phyloP scores from a whole-genome alignment of 2,888 invertebrate genomes.

The Euplagia quadripunctaria region DNA sequence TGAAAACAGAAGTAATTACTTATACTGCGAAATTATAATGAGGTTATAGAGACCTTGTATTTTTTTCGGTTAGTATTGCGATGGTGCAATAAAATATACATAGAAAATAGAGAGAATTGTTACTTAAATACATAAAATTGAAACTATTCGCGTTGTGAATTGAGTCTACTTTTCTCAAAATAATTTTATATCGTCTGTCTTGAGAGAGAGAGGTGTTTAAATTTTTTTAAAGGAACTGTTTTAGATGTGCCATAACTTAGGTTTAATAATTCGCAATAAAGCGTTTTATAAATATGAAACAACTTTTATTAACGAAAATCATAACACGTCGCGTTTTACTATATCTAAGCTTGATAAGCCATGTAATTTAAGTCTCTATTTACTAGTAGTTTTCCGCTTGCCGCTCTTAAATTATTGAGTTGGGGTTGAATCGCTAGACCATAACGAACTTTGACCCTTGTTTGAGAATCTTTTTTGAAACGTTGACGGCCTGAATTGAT shows the following conservation, averaged over 20 bases:
- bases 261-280: too few relatives aligned
- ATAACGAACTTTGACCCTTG: conserved; percentile 37
- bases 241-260: too few relatives aligned
- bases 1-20: background rate
- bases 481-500: background rate
- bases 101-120: background rate
- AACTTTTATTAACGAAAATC: too few relatives aligned
- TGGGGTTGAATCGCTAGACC: conserved; percentile 26
- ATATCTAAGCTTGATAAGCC: too few relatives aligned
- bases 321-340: too few relatives aligned
- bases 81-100: too few relatives aligned
- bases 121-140: background rate
- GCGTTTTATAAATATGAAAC: too few relatives aligned
- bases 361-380: background rate
- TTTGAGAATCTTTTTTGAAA: conserved; percentile 18
- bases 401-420: background rate
- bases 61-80: background rate
- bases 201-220: too few relatives aligned
- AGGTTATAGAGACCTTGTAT: background rate
- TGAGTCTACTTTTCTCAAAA: too few relatives aligned
- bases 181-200: too few relatives aligned
- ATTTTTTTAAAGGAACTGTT: too few relatives aligned
- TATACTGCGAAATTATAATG: background rate
- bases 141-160: too few relatives aligned
- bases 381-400: background rate